Conservation (phyloP, 2,113 vertebrate genomes). For the Harpagus bidentatus region DNA sequence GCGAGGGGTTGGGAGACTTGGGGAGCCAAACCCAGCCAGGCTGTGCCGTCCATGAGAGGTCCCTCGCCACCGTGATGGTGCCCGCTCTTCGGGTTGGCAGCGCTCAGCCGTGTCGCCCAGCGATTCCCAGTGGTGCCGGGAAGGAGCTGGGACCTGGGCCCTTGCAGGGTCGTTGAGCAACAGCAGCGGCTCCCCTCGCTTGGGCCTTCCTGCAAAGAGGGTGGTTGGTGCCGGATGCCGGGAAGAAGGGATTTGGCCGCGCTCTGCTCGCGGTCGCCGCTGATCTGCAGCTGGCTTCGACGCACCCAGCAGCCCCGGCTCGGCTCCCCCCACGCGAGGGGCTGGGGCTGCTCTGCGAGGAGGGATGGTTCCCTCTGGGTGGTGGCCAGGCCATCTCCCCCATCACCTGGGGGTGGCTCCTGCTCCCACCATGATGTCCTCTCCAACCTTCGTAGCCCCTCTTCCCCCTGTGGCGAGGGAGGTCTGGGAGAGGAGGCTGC, state of each 20-base stretch:
- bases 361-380: not conserved
- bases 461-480: not conserved
- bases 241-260: not conserved
- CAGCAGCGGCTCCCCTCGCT: not conserved
- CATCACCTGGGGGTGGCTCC: not conserved
- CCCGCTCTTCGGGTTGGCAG: not conserved
- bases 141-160: not conserved
- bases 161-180: not conserved
- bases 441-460: not conserved
- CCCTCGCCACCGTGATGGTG: not conserved
- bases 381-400: not conserved
- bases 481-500: not conserved
- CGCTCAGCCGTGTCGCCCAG: fast-evolving
- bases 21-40: not conserved
- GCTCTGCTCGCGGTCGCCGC: not conserved
- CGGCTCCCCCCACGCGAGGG: fast-evolving
- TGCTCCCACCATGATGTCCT: not conserved
- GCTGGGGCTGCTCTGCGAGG: not conserved
- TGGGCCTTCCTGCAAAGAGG: not conserved
- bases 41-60: not conserved
- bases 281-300: not conserved
- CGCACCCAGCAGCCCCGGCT: fast-evolving
- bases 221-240: not conserved
- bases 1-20: fast-evolving
- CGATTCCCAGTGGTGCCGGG: fast-evolving